Conservation (phyloP, 1,140 invertebrate genomes). For the Euborellia annulipes region DNA sequence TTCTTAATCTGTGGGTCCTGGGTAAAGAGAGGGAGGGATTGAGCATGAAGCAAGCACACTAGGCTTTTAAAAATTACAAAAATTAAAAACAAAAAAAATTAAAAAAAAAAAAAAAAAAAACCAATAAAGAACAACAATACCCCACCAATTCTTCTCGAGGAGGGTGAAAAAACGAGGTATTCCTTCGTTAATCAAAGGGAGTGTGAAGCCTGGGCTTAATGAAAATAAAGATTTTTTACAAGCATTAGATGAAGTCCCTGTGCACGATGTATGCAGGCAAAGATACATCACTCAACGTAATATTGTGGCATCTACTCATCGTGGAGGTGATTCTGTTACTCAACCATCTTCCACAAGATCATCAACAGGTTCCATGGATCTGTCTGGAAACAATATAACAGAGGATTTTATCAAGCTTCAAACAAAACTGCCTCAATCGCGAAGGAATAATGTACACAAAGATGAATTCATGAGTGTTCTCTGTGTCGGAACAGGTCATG, state of each 20-base stretch:
- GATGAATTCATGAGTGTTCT: constrained; percentile 5
- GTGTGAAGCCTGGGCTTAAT: constrained; percentile 12
- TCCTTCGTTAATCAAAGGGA: constrained; percentile 11
- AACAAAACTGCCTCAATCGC: constrained; percentile 6
- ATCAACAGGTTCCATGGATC: constrained; percentile 8
- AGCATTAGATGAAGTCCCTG: constrained; percentile 12
- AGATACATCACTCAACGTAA: constrained; percentile 12
- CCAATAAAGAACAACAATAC: too few species aligned
- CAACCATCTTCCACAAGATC: constrained; percentile 5
- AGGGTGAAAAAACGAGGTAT: constrained; percentile 3
- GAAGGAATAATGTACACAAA: constrained; percentile 5
- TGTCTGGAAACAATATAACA: constrained; percentile 13
- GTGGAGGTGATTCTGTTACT: constrained; percentile 12
- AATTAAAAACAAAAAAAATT: too few species aligned
- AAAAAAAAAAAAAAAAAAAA: too few species aligned
- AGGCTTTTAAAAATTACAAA: too few species aligned
- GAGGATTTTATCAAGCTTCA: constrained; percentile 11
- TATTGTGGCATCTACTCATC: constrained; percentile 12
- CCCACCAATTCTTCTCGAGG: too few species aligned
- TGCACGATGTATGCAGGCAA: constrained; percentile 12
- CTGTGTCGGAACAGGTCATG: too few species aligned
- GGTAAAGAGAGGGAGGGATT: too few species aligned
- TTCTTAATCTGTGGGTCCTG: too few species aligned
- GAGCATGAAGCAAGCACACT: too few species aligned
- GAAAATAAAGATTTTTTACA: constrained; percentile 12